Conservation (phyloP, 2,797 vertebrate genomes). For the Siniperca scherzeri region DNA sequence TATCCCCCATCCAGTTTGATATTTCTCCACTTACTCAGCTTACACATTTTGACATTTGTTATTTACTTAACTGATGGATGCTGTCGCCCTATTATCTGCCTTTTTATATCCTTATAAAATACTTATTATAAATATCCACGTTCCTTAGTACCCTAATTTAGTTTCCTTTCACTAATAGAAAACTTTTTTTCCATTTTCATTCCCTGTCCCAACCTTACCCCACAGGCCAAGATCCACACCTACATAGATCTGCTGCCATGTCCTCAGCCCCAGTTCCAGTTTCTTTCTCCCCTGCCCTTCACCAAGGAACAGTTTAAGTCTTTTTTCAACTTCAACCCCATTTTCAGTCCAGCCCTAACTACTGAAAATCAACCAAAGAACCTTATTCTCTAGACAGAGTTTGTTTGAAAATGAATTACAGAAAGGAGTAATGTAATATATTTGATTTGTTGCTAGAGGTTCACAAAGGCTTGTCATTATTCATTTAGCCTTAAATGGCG, state of each 20-base stretch:
- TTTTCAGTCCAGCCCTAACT: conserved; percentile 14
- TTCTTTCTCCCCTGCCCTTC: conserved; percentile 15
- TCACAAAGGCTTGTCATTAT: conserved; percentile 33
- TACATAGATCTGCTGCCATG: conserved; percentile 3
- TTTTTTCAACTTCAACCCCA: conserved; percentile 15
- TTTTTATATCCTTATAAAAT: neutral
- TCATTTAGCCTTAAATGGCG: neutral
- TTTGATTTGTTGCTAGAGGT: conserved; percentile 26
- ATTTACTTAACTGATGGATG: neutral
- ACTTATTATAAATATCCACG: neutral
- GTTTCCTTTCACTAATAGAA: conserved; percentile 4
- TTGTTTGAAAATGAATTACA: conserved; percentile 17
- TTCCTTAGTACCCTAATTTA: neutral
- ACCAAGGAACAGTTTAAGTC: conserved; percentile 5
- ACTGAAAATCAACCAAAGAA: conserved; percentile 22
- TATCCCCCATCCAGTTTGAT: neutral
- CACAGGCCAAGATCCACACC: conserved; percentile 27
- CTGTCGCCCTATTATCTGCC: neutral
- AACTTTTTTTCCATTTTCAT: conserved; percentile 6
- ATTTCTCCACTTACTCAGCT: too few relatives aligned
- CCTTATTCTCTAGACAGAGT: neutral
- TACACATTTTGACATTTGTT: neutral
- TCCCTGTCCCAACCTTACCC: neutral
- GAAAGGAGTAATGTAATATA: neutral
- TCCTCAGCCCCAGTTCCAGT: neutral